Evolutionary conservation across 2,888 invertebrate species (phyloP).

Genomic region (Lamellibrachia columna): DNA sequence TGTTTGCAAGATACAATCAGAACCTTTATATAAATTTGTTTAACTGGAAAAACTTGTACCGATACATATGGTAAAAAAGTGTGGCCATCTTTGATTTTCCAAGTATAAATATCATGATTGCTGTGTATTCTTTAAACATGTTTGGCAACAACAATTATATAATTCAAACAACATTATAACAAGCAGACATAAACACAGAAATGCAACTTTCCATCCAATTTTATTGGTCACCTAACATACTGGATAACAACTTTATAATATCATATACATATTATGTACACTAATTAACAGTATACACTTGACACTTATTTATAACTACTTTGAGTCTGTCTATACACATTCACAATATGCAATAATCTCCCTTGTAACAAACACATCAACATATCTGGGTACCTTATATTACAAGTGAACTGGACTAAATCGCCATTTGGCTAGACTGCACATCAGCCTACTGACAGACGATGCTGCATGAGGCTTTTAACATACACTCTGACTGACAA

Average conservation of each 20-base stretch:
- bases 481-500: neutral
- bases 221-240: constrained; percentile 12
- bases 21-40: too few species aligned
- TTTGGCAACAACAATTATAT: neutral
- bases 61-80: too few species aligned
- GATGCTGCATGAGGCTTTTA: too few species aligned
- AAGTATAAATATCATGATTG: too few species aligned
- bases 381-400: neutral
- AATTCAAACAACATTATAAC: neutral
- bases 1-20: too few species aligned
- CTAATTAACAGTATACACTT: neutral
- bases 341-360: constrained; percentile 11
- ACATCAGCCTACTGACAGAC: neutral
- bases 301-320: neutral
- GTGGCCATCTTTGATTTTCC: too few species aligned
- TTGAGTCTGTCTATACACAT: neutral
- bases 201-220: constrained; percentile 11
- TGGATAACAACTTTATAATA: neutral
- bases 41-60: too few species aligned
- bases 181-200: neutral
- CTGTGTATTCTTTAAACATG: too few species aligned
- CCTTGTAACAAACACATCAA: neutral
- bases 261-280: neutral
- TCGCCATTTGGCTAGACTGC: neutral
- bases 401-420: neutral